phyloP scores from a whole-genome alignment of 2,888 invertebrate genomes.

The Leucania comma region DNA sequence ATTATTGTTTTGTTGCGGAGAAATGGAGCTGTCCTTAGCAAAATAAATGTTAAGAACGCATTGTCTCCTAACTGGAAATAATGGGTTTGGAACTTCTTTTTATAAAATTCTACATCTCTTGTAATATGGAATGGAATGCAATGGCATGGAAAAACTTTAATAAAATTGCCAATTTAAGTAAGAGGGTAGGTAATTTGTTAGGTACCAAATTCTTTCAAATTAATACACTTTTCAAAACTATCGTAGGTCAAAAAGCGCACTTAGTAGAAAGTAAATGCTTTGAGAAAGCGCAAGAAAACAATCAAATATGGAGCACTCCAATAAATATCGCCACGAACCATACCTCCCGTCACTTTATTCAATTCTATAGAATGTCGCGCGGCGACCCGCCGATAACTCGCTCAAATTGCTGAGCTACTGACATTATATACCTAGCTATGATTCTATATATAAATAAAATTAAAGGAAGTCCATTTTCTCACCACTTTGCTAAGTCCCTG shows the following conservation, averaged over 20 bases:
- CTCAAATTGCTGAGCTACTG: slow-evolving; percentile 78
- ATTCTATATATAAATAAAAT: slow-evolving; percentile 71
- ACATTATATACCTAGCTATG: slow-evolving; percentile 69
- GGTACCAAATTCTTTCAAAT: slow-evolving; percentile 1
- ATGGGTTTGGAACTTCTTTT: slow-evolving; percentile 45
- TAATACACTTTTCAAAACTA: slow-evolving; percentile 1
- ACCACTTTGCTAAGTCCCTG: slow-evolving; percentile 69
- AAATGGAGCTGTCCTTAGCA: slow-evolving; percentile 69
- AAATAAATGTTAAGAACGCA: slow-evolving; percentile 66
- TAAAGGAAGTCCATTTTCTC: slow-evolving; percentile 81
- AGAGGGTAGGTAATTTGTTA: neutral
- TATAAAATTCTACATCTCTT: slow-evolving; percentile 42
- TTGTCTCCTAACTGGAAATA: slow-evolving; percentile 57
- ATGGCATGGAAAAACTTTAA: slow-evolving; percentile 18
- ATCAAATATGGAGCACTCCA: slow-evolving; percentile 53
- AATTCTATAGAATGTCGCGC: slow-evolving; percentile 76
- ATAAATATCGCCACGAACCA: slow-evolving; percentile 70
- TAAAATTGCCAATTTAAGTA: slow-evolving; percentile 20
- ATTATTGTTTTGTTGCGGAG: slow-evolving; percentile 82
- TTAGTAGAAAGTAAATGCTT: slow-evolving; percentile 15
- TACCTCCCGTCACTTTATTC: slow-evolving; percentile 73
- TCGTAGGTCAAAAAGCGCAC: slow-evolving; percentile 21
- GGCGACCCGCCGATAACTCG: slow-evolving; percentile 73
- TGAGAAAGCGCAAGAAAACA: slow-evolving; percentile 20
- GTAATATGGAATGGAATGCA: slow-evolving; percentile 18